Conservation (phyloP, 2,888 invertebrate species). For the Branchinecta sandiegonensis region DNA sequence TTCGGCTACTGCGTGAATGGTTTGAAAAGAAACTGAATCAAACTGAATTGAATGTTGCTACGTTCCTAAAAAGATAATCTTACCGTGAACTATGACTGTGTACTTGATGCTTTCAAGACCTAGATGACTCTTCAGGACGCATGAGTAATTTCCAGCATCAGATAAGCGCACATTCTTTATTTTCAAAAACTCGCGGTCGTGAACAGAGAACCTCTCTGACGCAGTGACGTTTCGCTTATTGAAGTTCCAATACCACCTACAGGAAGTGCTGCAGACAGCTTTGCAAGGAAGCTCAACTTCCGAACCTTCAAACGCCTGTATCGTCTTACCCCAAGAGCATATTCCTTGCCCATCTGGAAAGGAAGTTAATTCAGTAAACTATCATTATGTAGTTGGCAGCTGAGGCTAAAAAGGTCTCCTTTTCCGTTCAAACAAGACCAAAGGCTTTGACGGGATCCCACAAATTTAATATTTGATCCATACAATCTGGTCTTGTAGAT, state of each 20-base stretch:
- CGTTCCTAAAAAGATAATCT: not conserved
- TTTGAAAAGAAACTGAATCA: too few species aligned
- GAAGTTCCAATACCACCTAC: not conserved
- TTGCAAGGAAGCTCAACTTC: constrained; percentile 1
- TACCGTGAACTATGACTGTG: not conserved
- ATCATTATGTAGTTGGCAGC: too few species aligned
- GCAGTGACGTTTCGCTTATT: not conserved
- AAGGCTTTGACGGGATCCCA: too few species aligned
- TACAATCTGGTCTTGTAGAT: too few species aligned
- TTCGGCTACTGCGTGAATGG: too few species aligned
- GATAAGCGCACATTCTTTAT: not conserved
- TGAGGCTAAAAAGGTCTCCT: too few species aligned
- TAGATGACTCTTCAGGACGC: not conserved
- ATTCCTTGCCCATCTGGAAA: not conserved
- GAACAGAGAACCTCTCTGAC: not conserved
- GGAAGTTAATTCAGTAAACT: not conserved
- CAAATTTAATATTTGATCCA: too few species aligned
- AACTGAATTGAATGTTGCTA: too few species aligned
- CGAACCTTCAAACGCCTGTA: not conserved
- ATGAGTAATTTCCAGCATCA: not conserved
- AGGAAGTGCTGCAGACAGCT: constrained; percentile 1
- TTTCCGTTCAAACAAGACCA: too few species aligned
- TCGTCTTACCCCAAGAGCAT: not conserved
- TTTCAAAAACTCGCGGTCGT: not conserved
- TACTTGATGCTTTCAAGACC: constrained; percentile 14